These are phyloP conservation scores for Mayetiola destructor DNA, from an alignment of 2,888 invertebrate genomes.

Conservation along the genomic window DNA sequence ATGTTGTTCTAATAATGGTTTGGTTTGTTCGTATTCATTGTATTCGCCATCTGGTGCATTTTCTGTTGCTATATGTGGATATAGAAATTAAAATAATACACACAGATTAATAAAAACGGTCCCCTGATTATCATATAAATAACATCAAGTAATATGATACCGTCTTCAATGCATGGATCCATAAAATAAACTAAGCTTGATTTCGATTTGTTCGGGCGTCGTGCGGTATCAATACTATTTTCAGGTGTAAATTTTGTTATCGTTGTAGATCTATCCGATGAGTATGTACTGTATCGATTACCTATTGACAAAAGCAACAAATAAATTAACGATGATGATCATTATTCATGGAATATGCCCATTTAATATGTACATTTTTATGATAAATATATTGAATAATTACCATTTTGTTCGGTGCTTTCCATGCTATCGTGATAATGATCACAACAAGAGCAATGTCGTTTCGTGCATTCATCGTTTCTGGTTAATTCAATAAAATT, in stretches of 20 bases:
- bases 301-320: not conserved
- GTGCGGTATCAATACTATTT: not conserved
- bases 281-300: conserved; percentile 1
- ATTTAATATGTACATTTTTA: no score
- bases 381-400: not conserved
- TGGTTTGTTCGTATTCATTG: conserved; percentile 32
- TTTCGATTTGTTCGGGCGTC: not conserved
- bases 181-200: conserved; percentile 1
- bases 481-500: not conserved
- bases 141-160: not conserved
- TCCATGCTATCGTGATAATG: conserved; percentile 4
- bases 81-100: not conserved
- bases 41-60: conserved; percentile 25
- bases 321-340: no score
- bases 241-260: not conserved
- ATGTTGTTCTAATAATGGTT: conserved; percentile 24
- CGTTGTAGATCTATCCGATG: not conserved
- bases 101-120: not conserved
- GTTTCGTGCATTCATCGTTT: not conserved
- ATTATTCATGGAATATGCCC: no score
- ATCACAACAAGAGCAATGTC: conserved; percentile 9
- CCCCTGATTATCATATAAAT: not conserved
- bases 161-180: conserved; percentile 11
- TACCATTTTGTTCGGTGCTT: not conserved
- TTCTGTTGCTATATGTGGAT: not conserved